Evolutionary conservation across 1,140 invertebrate genomes (phyloP).

Genomic region (Lasioglossum baleicum): DNA sequence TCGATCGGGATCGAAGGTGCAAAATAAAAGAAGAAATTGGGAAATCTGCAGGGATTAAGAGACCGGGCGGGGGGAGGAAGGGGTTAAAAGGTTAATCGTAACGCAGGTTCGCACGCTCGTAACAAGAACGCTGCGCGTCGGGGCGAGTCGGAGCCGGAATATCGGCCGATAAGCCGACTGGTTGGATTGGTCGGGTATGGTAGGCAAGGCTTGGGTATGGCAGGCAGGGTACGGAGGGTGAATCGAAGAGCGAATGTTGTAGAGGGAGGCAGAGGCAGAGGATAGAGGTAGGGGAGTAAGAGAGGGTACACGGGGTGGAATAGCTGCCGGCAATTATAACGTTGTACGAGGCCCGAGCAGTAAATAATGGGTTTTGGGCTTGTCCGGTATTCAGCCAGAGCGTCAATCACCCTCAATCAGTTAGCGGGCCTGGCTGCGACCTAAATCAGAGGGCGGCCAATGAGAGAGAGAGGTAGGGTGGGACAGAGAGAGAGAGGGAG

Average conservation of each 20-base stretch:
- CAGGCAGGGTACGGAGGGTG: neutral
- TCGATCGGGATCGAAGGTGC: too few species aligned
- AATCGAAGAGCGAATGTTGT: slow-evolving; percentile 22
- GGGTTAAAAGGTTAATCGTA: slow-evolving; percentile 21
- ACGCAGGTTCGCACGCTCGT: slow-evolving; percentile 17
- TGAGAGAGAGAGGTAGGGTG: slow-evolving; percentile 52
- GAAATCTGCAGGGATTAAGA: too few species aligned
- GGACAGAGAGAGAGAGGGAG: slow-evolving; percentile 53
- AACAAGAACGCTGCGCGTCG: slow-evolving; percentile 24
- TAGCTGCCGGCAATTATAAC: slow-evolving; percentile 76
- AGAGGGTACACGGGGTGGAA: slow-evolving; percentile 57
- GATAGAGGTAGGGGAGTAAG: neutral
- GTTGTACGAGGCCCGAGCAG: slow-evolving; percentile 69
- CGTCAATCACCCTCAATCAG: slow-evolving; percentile 79
- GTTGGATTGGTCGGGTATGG: slow-evolving; percentile 56
- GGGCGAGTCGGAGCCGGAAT: slow-evolving; percentile 21
- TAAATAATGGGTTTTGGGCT: slow-evolving; percentile 77
- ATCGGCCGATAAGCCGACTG: slow-evolving; percentile 68
- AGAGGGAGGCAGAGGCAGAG: neutral
- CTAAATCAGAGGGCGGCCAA: slow-evolving; percentile 72
- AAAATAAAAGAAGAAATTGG: too few species aligned
- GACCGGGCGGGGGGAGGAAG: too few species aligned
- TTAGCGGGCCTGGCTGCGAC: slow-evolving; percentile 70
- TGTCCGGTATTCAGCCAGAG: slow-evolving; percentile 74
- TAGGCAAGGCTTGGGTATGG: too few species aligned